These are phyloP conservation scores for Apotomis capreana DNA, from an alignment of 2,888 invertebrate genomes.

Conservation along the genomic window DNA sequence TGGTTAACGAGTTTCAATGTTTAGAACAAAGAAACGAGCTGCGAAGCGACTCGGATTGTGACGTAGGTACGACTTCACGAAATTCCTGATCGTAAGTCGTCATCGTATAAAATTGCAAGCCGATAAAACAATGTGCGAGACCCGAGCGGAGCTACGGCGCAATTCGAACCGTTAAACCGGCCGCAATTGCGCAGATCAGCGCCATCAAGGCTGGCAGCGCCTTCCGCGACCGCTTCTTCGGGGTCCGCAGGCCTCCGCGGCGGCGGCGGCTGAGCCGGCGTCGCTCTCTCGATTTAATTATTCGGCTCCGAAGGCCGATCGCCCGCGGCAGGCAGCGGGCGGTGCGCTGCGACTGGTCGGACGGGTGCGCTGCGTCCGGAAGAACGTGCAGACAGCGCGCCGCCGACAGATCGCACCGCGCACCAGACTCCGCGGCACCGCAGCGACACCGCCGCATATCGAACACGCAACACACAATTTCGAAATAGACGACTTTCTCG, in stretches of 20 bases:
- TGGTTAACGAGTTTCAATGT: background rate
- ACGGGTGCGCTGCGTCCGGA: slow-evolving; percentile 81
- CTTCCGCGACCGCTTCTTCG: slow-evolving; percentile 80
- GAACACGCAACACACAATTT: slow-evolving; percentile 78
- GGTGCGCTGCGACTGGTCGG: slow-evolving; percentile 80
- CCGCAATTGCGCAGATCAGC: slow-evolving; percentile 80
- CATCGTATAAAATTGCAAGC: slow-evolving; percentile 61
- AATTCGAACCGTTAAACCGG: slow-evolving; percentile 77
- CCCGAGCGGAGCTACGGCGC: slow-evolving; percentile 73
- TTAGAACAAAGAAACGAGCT: slow-evolving; percentile 32
- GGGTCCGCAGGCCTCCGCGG: slow-evolving; percentile 59
- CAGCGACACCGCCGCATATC: slow-evolving; percentile 73
- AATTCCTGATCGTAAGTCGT: slow-evolving; percentile 51
- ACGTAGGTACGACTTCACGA: slow-evolving; percentile 26
- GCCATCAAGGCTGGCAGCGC: slow-evolving; percentile 79
- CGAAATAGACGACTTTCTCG: slow-evolving; percentile 80
- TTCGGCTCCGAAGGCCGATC: slow-evolving; percentile 81
- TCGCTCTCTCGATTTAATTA: slow-evolving; percentile 79
- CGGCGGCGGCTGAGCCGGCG: slow-evolving; percentile 55
- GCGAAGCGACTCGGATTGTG: slow-evolving; percentile 12
- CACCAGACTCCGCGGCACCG: slow-evolving; percentile 80
- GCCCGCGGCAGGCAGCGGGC: slow-evolving; percentile 80
- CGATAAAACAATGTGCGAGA: slow-evolving; percentile 61
- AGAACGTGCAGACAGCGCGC: slow-evolving; percentile 81
- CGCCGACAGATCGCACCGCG: slow-evolving; percentile 71